Evolutionary conservation across 2,797 vertebrate species (phyloP).

Genomic region (Petrocephalus schoutedeni): DNA sequence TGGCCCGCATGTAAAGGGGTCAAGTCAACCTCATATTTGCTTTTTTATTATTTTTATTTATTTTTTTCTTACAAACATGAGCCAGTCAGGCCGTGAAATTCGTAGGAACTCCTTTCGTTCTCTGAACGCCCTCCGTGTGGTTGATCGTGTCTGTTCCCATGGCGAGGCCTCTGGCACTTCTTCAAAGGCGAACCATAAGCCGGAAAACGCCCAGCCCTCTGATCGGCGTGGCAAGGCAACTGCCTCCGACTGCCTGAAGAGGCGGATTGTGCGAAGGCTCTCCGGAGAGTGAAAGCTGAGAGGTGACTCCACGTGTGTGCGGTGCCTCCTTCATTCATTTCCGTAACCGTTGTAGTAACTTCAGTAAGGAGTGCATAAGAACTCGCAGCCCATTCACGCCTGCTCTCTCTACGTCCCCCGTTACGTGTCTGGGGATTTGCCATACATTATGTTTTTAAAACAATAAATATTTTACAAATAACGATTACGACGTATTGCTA

Average conservation of each 20-base stretch:
- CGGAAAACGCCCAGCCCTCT: not conserved
- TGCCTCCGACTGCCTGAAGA: not conserved
- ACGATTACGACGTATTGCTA: not conserved
- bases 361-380: not conserved
- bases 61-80: not conserved
- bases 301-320: not conserved
- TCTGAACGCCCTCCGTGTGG: not conserved
- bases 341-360: not conserved
- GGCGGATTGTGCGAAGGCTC: not conserved
- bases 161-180: too few relatives aligned
- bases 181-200: not conserved
- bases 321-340: not conserved
- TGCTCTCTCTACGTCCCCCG: not conserved
- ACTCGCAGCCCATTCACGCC: not conserved
- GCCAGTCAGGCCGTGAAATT: not conserved
- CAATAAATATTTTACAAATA: not conserved
- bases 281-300: not conserved
- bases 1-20: not conserved
- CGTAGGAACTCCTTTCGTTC: not conserved
- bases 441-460: too few relatives aligned
- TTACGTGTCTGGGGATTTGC: not conserved
- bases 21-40: not conserved
- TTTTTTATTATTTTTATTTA: not conserved
- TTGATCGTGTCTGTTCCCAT: not conserved
- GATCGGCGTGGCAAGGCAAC: not conserved